Base-by-base conservation (phyloP, 2,797 vertebrate genomes). In the Falco cherrug region DNA sequence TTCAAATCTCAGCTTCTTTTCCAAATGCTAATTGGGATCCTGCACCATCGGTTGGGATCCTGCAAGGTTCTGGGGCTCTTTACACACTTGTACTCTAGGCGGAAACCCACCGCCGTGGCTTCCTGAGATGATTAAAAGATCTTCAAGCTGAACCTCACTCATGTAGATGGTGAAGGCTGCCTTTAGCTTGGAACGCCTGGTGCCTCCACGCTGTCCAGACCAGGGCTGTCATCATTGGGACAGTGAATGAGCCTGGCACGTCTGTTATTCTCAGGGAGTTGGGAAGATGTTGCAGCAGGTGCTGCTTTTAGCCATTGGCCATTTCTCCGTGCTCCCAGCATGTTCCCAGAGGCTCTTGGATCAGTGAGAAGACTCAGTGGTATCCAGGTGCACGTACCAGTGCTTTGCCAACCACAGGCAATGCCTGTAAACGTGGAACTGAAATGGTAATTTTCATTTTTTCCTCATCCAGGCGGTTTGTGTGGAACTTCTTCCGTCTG, bases 401-500 rank as follows among this genome's bases (percentile, higher is more conserved):
- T 41, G 73, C 88, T 85, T 67, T 10, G 2, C 63, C 61, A 39
- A 51, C 51, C 4, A 2, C 2, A 1, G 54, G 68, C 2, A 19
- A 8, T 2, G 6, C 31, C 53, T 4, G 1, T 22, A 3, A 24
- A 47, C 61, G 15, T 2, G 7, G 31, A 80, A 9, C 33, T 5
- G 1, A 0, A 16, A 21, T 1, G 37, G 10, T 54, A n/a, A 31
- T 45, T 67, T 35, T 25, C 74, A 5, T 51, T 35, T 92, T 53
- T 61, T 37, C 39, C 67, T 50, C 28, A 11, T 61, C 17, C 96
- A 99, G 99, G 91, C 98, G 99, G 33, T 99, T 99, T 85, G 99
- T 99, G 89, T 99, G 99, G 99, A 99, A 99, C 97, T 99, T 99
- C 97, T 99, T 99, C 98, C 99, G 99, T 3, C 93, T 99, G 98